Evolutionary conservation across 2,113 vertebrate species (phyloP).

Genomic region (Mungos mungo): DNA sequence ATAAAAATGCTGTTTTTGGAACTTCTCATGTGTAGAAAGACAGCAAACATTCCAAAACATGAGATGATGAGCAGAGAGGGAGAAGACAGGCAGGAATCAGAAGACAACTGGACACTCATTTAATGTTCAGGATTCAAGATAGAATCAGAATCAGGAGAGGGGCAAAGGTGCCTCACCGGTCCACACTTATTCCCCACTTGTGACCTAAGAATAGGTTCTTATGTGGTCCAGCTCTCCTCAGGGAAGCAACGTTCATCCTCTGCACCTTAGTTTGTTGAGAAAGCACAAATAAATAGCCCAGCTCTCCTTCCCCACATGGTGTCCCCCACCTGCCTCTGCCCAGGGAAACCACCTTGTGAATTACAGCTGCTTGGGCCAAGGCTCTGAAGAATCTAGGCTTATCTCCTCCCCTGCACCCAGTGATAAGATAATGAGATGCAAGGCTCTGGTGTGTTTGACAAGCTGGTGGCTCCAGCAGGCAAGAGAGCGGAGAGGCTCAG

Average conservation of each 20-base stretch:
- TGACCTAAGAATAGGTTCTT: not conserved
- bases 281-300: not conserved
- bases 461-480: slow-evolving; percentile 78
- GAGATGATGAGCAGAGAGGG: too few relatives aligned
- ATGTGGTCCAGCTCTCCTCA: rapidly evolving
- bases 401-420: slow-evolving; percentile 42
- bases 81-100: not conserved
- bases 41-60: not conserved
- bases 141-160: not conserved
- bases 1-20: not conserved
- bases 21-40: not conserved
- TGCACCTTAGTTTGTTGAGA: not conserved
- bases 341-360: not conserved
- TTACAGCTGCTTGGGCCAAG: slow-evolving; percentile 25
- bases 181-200: rapidly evolving
- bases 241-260: not conserved
- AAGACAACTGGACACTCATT: not conserved
- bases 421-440: slow-evolving; percentile 82
- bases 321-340: not conserved
- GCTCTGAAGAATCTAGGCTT: slow-evolving; percentile 8
- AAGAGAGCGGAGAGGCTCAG: slow-evolving; percentile 75
- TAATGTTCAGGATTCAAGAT: not conserved
- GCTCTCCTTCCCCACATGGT: not conserved
- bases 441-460: slow-evolving; percentile 81
- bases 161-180: rapidly evolving